Base-by-base conservation (phyloP, 2,888 invertebrate species). In the Caenorhabditis sinica region DNA sequence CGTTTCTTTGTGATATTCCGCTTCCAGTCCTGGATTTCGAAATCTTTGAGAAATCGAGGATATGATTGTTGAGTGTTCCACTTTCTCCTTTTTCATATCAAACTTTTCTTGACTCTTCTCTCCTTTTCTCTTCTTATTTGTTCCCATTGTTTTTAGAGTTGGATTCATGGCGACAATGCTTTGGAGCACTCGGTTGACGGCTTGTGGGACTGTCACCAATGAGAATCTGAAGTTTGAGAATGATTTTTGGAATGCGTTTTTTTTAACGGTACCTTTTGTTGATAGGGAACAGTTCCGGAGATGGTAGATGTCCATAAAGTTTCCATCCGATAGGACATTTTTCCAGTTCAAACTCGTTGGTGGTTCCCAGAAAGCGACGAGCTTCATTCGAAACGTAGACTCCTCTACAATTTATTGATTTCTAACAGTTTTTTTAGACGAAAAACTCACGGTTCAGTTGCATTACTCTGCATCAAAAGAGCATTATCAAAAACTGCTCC, bases 181-280 rank as follows among this genome's bases (percentile, higher is more conserved):
- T 65, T 88, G 88, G 28, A 92, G 87, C n/a, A 92, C 87, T 33
- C 92, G 82, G 77, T 89, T 90, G 69, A 92, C 76, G 9, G 91
- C 90, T 79, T 92, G 92, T 9, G 91, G 91, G 13, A 91, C 86
- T 5, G 92, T 92, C 33, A 90, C 88, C 82, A 92, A 80, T 17
- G 92, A 92, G 81, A 91, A 91, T 72, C 92, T 88, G 80, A n/a
- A 74, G 23, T 30, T 8, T 20, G 0, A 17, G 28, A 74, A 49
- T 15, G 13, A 25, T 25, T 9, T 17, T 51, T 20, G 33, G 13
- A 60, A 11, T 8, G 1, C 15, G 15, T 20, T 40, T 3, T 28
- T 20, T 0, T 13, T 28, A 71, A 23, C 17, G 17, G 40, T 49
- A 88, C 88, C 88, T 56, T 58, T 87, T 88, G 33, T 88, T 88